A percentile compares a stretch with the other conserved stretches of the same genome.
Conservation (phyloP, 2,888 invertebrate genomes). For the Euplagia quadripunctaria region DNA sequence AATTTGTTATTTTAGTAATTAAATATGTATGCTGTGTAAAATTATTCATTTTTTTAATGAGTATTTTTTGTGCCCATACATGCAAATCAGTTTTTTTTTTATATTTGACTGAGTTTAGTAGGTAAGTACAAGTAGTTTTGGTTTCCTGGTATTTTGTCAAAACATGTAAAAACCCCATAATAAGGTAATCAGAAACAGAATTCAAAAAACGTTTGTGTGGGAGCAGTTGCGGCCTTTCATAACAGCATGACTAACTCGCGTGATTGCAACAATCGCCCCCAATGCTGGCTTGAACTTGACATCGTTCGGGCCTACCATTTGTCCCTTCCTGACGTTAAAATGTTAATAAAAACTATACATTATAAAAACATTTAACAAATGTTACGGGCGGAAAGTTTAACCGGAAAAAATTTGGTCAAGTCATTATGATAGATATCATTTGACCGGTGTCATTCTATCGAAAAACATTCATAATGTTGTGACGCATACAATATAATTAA, state of each 20-base stretch:
- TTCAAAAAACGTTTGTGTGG: conserved; percentile 39
- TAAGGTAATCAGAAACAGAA: conserved; percentile 22
- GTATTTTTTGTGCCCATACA: too few relatives aligned
- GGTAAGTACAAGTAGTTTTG: neutral
- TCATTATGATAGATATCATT: neutral
- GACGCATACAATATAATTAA: neutral
- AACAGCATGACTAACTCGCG: conserved; percentile 66
- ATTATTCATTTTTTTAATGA: too few relatives aligned
- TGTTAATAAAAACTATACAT: conserved; percentile 20
- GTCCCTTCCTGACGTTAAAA: conserved; percentile 46
- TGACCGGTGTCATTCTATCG: too few relatives aligned
- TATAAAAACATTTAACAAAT: neutral
- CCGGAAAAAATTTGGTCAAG: neutral
- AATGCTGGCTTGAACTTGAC: conserved; percentile 76
- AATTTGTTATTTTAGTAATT: neutral
- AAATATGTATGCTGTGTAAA: too few relatives aligned
- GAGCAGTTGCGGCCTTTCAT: conserved; percentile 54
- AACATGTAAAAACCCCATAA: conserved; percentile 7
- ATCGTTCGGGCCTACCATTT: conserved; percentile 60
- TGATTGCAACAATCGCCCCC: conserved; percentile 69
- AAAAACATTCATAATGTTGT: neutral
- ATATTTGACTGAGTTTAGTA: too few relatives aligned
- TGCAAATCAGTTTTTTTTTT: too few relatives aligned
- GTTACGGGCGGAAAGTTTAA: neutral
- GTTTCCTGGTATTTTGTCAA: neutral